Evolutionary conservation across 2,888 invertebrate species (phyloP), one percentile per base, ranked within the genome.

Genomic region (Stictocephala bisonia): DNA sequence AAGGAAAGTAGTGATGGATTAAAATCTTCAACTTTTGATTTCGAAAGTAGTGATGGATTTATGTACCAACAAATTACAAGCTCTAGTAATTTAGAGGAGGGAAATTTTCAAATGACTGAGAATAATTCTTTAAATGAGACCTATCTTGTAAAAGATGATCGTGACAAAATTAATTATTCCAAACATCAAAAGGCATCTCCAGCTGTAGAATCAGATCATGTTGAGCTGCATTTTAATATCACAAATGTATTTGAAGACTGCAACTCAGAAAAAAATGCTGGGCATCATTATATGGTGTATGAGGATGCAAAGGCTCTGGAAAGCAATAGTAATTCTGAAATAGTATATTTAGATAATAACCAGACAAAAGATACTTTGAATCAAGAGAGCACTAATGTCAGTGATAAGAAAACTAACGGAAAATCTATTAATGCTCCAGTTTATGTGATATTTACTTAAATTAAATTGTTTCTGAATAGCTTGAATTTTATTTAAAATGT

Each of bases 241-340:
- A 58, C 58, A 2, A 58, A 58, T 18, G 58, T 58, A 35, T 58
- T 58, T 31, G 29, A 58, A 58, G 58, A 58, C 27, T n/a, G n/a
- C n/a, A 31, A 31, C 58, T 58, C 58, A 3, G 58, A 31, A 15
- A 58, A 29, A 7, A 3, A n/a, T n/a, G n/a, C n/a, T n/a, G n/a
- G n/a, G n/a, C n/a, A 58, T 3, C 58, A 58, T 18, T 29, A 58
- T 13, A 9, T 58, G 13, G 58, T 31, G 15, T 58, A 58, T 31
- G 58, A 58, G 2, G 58, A 15, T 9, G 7, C 15, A 2, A 35
- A 31, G 15, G 3, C 6, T 7, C 9, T 1, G 35, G 58, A 6
- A 15, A 58, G 35, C 9, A 41, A 41, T 2, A 9, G 11, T 9
- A 11, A 18, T 2, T 48, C 48, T 6, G 35, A 31, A 31, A 31